These are phyloP conservation scores for Crotophaga sulcirostris DNA, from an alignment of 2,113 vertebrate genomes.

Conservation along the genomic window DNA sequence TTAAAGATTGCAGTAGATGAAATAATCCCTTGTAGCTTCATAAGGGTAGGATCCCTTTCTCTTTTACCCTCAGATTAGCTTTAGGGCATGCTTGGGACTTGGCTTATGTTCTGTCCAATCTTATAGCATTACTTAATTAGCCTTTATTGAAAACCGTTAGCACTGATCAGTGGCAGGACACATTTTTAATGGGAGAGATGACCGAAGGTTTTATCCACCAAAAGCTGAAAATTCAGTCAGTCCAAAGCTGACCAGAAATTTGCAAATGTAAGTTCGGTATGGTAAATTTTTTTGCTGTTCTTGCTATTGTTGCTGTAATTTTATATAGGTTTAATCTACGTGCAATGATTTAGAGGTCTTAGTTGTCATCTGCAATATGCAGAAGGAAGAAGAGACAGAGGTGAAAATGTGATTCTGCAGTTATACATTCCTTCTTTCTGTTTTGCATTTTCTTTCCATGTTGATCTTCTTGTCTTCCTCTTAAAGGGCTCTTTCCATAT, in stretches of 20 bases:
- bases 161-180: background rate
- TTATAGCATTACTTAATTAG: constrained; percentile 35
- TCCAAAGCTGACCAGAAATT: background rate
- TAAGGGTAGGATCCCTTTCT: background rate
- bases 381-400: background rate
- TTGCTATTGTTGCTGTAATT: background rate
- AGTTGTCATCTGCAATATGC: background rate
- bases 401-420: background rate
- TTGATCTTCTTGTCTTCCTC: background rate
- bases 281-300: background rate
- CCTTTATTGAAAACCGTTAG: constrained; percentile 45
- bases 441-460: background rate
- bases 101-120: constrained; percentile 45
- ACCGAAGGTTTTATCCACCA: constrained; percentile 1
- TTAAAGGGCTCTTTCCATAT: background rate
- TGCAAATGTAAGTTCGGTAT: background rate
- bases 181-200: background rate
- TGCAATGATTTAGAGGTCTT: background rate
- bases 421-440: background rate
- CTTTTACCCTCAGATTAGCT: constrained; percentile 44
- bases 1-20: constrained; percentile 65
- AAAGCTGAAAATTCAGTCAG: background rate
- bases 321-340: background rate
- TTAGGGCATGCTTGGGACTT: constrained; percentile 58
- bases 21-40: constrained; percentile 55